Conservation (phyloP, 2,113 vertebrate species). For the Menura novaehollandiae region DNA sequence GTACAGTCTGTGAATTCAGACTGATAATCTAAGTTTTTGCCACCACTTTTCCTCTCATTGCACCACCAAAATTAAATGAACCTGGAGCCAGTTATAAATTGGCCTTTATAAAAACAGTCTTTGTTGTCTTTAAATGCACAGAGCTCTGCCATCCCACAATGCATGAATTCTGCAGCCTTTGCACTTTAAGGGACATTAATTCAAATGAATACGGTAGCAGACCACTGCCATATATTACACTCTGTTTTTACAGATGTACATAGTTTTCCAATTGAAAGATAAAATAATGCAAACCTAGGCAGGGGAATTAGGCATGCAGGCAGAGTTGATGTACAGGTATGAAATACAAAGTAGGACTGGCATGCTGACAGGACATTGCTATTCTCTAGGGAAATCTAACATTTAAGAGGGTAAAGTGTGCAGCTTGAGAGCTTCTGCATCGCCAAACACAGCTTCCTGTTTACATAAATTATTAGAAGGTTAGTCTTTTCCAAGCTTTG, state of each 20-base stretch:
- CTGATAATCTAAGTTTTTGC: background rate
- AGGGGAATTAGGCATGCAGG: background rate
- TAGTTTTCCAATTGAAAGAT: constrained; percentile 22
- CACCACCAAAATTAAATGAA: background rate
- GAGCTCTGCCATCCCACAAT: background rate
- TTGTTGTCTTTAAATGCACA: background rate
- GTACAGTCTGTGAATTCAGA: background rate
- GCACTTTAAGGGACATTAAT: constrained; percentile 40
- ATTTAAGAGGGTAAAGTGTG: background rate
- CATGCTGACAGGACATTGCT: background rate
- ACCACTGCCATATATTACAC: background rate
- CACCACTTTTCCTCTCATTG: background rate
- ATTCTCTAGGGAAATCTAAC: background rate
- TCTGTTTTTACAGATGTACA: constrained; percentile 62
- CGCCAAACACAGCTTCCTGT: constrained; percentile 1
- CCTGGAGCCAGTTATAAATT: background rate
- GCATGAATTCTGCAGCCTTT: constrained; percentile 7
- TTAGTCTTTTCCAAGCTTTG: constrained; percentile 19
- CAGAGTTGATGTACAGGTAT: background rate
- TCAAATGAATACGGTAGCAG: constrained; percentile 39
- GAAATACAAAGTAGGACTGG: background rate
- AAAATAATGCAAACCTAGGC: constrained; percentile 16
- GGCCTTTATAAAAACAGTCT: background rate
- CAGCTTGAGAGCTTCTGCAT: constrained; percentile 2
- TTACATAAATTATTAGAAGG: constrained; percentile 46